Base-by-base conservation (phyloP, 1,140 invertebrate species). In the Drosophila nigrodunni region DNA sequence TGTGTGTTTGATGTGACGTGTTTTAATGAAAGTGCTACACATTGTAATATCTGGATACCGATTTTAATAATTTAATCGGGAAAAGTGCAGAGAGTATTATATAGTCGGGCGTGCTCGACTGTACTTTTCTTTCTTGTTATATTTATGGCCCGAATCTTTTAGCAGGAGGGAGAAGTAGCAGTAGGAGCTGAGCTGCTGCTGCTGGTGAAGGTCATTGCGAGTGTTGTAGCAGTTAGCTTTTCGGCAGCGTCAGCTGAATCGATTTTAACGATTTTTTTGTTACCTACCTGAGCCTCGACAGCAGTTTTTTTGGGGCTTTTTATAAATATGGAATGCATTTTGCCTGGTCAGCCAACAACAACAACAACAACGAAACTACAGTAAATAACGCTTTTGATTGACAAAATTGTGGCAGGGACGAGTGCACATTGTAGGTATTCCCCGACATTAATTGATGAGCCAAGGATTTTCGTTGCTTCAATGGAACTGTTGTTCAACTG, bases 321-420 rank as follows among this genome's bases (percentile, higher is more conserved):
- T 88, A 80, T 89, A 67, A 88, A 89, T 83, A 88, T 88, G 60
- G 55, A 88, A 83, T 87, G 83, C 76, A 87, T 66, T 30, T 82
- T 81, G 77, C 76, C 71, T 68, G 65, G 66, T 58, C 64, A 39
- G 43, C 25, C 41, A 54, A 46, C 71, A 60, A 55, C 15, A 57
- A 11, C 54, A 49, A n/a, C 25, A 41, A 34, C 39, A 9, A 47
- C 61, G 35, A 3, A 35, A 13, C 25, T 35, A 21, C 44, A 44
- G 54, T 60, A 65, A 57, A 54, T 59, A 61, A 2, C 60, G 73
- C 66, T 74, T 74, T 73, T 88, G 80, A 88, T 88, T 88, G 83
- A 88, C 83, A 89, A 88, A 88, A 88, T 66, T 88, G 80, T 83
- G 83, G 85, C 83, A 88, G 89, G 83, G 83, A 88, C 83, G 77